A percentile compares a stretch with the other conserved stretches of the same genome.
Conservation (phyloP, 2,113 vertebrate species). For the Ictalurus furcatus region DNA sequence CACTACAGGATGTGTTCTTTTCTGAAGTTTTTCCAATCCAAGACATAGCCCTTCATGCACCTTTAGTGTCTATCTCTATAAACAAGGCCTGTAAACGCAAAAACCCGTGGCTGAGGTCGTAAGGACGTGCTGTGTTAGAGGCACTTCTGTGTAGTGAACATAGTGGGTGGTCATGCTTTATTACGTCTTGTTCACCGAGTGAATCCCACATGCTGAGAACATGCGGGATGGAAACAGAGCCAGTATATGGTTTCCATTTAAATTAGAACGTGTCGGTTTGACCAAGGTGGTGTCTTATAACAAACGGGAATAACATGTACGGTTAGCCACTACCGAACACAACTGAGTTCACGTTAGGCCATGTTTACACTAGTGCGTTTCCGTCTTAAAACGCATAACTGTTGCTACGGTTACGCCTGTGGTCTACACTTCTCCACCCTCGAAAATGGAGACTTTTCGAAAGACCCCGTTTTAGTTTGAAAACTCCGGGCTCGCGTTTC, state of each 20-base stretch:
- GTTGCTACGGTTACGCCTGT: too few species aligned
- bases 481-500: too few species aligned
- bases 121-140: constrained; percentile 16
- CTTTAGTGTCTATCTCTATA: constrained; percentile 10
- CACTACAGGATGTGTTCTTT: not conserved
- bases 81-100: not conserved
- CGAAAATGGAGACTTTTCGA: too few species aligned
- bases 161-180: constrained; percentile 41
- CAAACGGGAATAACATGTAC: constrained; percentile 54
- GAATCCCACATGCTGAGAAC: constrained; percentile 38
- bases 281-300: constrained; percentile 39
- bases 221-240: constrained; percentile 30
- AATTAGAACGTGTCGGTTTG: not conserved
- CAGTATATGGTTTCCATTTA: constrained; percentile 30
- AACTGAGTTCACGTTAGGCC: not conserved
- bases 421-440: too few species aligned
- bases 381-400: too few species aligned
- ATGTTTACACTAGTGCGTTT: too few species aligned
- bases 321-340: constrained; percentile 50
- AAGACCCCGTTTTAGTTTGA: too few species aligned
- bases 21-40: not conserved
- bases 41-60: not conserved
- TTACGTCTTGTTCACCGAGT: constrained; percentile 30
- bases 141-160: not conserved
- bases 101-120: constrained; percentile 2